A percentile compares a stretch with the other conserved stretches of the same genome.
These are phyloP conservation scores for Drosophila trichaetosa DNA, from an alignment of 2,888 invertebrate species.

Conservation along the genomic window DNA sequence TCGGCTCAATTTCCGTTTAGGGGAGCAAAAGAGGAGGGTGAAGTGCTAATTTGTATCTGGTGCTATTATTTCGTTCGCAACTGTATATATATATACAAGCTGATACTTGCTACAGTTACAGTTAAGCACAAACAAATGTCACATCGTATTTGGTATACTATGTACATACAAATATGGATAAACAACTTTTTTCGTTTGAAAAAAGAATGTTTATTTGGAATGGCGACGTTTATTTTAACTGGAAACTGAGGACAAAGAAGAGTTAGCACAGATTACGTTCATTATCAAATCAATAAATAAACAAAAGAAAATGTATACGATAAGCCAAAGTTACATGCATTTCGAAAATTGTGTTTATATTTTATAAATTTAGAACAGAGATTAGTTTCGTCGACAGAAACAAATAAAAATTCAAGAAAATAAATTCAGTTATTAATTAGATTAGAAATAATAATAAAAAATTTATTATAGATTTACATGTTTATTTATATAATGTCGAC, in stretches of 20 bases:
- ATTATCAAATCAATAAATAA: slow-evolving; percentile 53
- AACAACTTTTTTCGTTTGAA: slow-evolving; percentile 12
- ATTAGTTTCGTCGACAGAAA: neutral
- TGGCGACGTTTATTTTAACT: slow-evolving; percentile 43
- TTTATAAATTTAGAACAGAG: neutral
- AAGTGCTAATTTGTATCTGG: slow-evolving; percentile 55
- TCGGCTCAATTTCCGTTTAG: slow-evolving; percentile 4
- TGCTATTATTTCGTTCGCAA: neutral
- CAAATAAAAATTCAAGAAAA: neutral
- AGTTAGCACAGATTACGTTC: slow-evolving; percentile 26
- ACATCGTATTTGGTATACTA: slow-evolving; percentile 10
- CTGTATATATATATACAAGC: slow-evolving; percentile 3
- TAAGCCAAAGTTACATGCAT: slow-evolving; percentile 4
- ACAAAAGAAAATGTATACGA: slow-evolving; percentile 43
- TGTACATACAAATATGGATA: slow-evolving; percentile 1
- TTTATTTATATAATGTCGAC: too few relatives aligned
- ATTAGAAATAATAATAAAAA: neutral
- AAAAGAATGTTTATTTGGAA: slow-evolving; percentile 30
- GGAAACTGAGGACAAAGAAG: slow-evolving; percentile 43
- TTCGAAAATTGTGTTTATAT: neutral
- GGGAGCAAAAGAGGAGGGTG: slow-evolving; percentile 1
- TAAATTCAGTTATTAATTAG: neutral
- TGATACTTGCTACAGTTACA: slow-evolving; percentile 29
- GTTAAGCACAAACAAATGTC: slow-evolving; percentile 42
- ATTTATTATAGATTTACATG: neutral